Conservation (phyloP, 2,888 invertebrate species). For the Nematopogon swammerdamellus region DNA sequence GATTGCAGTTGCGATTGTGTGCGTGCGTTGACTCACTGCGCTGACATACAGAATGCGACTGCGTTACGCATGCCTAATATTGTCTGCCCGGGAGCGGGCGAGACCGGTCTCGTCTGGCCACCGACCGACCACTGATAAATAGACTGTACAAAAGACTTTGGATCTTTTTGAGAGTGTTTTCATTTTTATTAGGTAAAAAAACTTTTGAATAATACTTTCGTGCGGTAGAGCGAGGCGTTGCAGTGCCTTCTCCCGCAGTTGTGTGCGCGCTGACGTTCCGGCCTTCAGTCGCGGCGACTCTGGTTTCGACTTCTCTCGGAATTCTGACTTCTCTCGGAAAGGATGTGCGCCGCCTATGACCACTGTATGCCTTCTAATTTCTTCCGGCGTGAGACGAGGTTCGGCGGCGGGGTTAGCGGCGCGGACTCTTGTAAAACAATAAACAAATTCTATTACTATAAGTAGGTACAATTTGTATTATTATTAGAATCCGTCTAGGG, state of each 20-base stretch:
- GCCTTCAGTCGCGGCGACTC: too few species aligned
- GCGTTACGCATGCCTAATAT: too few species aligned
- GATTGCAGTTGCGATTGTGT: too few species aligned
- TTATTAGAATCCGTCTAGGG: slow-evolving; percentile 19
- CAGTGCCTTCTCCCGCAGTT: background rate
- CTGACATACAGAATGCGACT: too few species aligned
- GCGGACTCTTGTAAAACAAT: slow-evolving; percentile 19
- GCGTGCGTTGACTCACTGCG: too few species aligned
- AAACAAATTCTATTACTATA: slow-evolving; percentile 14
- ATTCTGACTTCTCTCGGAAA: too few species aligned
- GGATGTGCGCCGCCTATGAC: background rate
- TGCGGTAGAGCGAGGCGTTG: background rate
- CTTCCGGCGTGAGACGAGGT: background rate
- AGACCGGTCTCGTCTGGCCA: background rate
- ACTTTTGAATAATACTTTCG: background rate
- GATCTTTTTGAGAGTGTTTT: background rate
- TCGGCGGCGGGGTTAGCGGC: slow-evolving; percentile 5
- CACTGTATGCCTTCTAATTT: background rate
- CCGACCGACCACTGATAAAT: background rate
- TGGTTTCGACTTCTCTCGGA: too few species aligned
- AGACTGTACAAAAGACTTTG: background rate
- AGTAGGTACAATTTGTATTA: slow-evolving; percentile 40
- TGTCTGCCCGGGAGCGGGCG: background rate
- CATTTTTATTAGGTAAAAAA: background rate
- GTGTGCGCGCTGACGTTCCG: background rate